Percentiles rank a stretch among this genome's conserved stretches.
Evolutionary conservation across 2,797 vertebrate genomes (phyloP).

Genomic region (Pseudocheirus occidentalis): DNA sequence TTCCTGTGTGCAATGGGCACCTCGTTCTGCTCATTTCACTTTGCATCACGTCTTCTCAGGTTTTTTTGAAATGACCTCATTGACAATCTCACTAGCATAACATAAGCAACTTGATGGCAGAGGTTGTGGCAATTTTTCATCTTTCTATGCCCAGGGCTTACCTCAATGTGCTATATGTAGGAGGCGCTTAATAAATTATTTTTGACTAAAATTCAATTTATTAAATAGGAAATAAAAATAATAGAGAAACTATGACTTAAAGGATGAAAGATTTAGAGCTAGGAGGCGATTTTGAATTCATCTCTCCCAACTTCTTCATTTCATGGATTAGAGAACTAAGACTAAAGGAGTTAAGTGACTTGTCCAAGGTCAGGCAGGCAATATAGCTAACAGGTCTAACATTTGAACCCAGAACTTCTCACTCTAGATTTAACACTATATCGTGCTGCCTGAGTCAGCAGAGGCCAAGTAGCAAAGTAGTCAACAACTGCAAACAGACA

Average conservation of each 20-base stretch:
- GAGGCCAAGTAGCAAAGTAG: conserved; percentile 40
- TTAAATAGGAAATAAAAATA: conserved; percentile 35
- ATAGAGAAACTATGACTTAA: conserved; percentile 33
- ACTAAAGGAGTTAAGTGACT: not conserved
- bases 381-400: not conserved
- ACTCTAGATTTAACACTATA: not conserved
- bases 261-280: not conserved
- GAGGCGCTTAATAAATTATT: not conserved
- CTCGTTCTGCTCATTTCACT: not conserved
- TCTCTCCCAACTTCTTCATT: not conserved
- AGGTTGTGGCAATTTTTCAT: too few species aligned
- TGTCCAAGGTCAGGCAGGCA: not conserved
- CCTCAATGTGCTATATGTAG: not conserved
- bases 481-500: conserved; percentile 31
- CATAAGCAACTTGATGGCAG: not conserved
- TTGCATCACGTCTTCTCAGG: not conserved
- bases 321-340: not conserved
- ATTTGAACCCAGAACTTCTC: not conserved
- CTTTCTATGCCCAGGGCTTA: not conserved
- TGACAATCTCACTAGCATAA: not conserved
- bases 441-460: not conserved
- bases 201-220: conserved; percentile 5
- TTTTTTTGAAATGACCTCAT: not conserved
- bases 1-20: not conserved
- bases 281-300: not conserved